Conservation (phyloP, 2,797 vertebrate genomes). For the Crenuchus spilurus region DNA sequence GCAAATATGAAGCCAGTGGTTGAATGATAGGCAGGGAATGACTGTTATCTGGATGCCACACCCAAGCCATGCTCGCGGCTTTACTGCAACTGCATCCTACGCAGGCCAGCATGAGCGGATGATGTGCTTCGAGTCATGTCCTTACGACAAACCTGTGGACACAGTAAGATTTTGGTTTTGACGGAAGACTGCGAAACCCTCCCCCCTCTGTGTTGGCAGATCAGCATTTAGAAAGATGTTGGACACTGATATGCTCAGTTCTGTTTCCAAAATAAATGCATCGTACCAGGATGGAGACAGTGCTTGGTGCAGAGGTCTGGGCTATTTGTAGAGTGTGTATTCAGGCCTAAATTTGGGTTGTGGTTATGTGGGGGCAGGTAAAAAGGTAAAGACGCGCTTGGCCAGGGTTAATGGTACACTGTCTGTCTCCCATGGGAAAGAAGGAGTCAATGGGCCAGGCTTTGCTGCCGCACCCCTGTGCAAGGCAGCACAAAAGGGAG, state of each 20-base stretch:
- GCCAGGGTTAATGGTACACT: constrained; percentile 51
- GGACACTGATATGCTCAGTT: constrained; percentile 38
- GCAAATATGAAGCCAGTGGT: constrained; percentile 21
- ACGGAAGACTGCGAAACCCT: constrained; percentile 24
- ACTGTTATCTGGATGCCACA: constrained; percentile 35
- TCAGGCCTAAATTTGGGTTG: constrained; percentile 38
- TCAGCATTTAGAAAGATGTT: constrained; percentile 46
- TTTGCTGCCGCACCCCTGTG: constrained; percentile 53
- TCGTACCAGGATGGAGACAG: constrained; percentile 29
- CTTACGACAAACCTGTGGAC: constrained; percentile 4
- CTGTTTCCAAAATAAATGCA: constrained; percentile 55
- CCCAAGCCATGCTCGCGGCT: constrained; percentile 21
- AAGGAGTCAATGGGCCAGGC: constrained; percentile 47
- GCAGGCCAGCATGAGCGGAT: neutral
- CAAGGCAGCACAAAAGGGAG: constrained; percentile 53
- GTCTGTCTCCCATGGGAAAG: constrained; percentile 53
- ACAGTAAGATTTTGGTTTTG: neutral
- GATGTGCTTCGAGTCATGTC: neutral
- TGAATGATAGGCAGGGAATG: constrained; percentile 25
- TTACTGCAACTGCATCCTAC: constrained; percentile 5
- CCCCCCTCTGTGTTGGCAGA: constrained; percentile 36
- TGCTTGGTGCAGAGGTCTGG: constrained; percentile 14
- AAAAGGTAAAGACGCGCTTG: constrained; percentile 50
- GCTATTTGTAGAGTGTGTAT: constrained; percentile 34
- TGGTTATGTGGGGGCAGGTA: constrained; percentile 47